Base-by-base conservation (phyloP, 2,797 vertebrate species). In the Falco naumanni region DNA sequence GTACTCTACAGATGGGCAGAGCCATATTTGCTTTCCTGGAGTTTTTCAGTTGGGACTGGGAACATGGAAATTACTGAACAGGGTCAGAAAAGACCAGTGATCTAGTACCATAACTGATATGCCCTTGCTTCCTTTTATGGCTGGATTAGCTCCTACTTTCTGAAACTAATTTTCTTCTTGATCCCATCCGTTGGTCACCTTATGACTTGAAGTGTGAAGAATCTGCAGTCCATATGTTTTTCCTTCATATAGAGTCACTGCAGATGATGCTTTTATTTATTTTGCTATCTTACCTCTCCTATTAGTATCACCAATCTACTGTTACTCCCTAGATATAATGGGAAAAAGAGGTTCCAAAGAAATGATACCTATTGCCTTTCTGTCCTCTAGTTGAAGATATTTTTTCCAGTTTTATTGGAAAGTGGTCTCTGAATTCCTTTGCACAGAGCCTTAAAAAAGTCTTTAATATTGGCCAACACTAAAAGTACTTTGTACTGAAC, bases 321-420 rank as follows among this genome's bases (percentile, higher is more conserved):
- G 16, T 70, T 34, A 56, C 22, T 72, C 16, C 87, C 53, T 61
- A 65, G 13, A 89, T 84, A 77, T 31, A 0, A 39, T 9, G 26
- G 45, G 34, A 11, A 86, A 93, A 92, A 87, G 31, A 69, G 4
- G 7, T 71, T 92, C 51, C 43, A 87, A 60, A 66, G 53, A 84
- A 94, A 75, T 41, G 1, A 7, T 33, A 68, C 20, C 18, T 78
- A 26, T 90, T 72, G 31, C 34, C 9, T 70, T 76, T 91, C 37
- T 91, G 37, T 11, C 33, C 57, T 70, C 39, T 76, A 64, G 28
- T 24, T 92, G 34, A 80, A 91, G 56, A 61, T 9, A 10, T 72
- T 93, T 84, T 86, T 21, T 69, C 19, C 43, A 61, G 22, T 96
- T 86, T 81, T 84, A n/a, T 34, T 71, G 66, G 51, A 75, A 96